Conservation (phyloP, 2,797 vertebrate genomes). For the Decapterus maruadsi region DNA sequence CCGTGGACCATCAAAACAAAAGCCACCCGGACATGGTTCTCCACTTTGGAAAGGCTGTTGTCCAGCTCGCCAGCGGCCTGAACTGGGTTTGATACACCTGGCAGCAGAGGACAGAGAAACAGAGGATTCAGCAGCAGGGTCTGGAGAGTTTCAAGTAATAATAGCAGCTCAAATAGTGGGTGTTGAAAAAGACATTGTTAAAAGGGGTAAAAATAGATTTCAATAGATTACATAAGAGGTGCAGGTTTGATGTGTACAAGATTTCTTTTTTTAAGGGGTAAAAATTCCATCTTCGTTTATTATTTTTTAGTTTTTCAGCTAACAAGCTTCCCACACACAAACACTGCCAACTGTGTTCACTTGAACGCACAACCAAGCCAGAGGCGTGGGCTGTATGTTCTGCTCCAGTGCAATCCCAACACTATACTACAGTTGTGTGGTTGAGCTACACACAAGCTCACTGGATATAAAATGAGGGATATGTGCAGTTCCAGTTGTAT, state of each 20-base stretch:
- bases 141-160: not conserved
- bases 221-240: not conserved
- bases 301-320: not conserved
- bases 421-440: not conserved
- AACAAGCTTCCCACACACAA: slow-evolving; percentile 17
- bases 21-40: slow-evolving; percentile 90
- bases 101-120: not conserved
- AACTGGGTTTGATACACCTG: slow-evolving; percentile 89
- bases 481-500: not conserved
- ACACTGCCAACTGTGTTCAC: slow-evolving; percentile 24
- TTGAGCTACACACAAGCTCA: not conserved
- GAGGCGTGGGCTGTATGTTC: slow-evolving; percentile 19
- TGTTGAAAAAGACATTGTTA: not conserved
- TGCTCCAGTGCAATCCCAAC: not conserved
- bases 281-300: not conserved
- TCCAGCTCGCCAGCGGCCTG: slow-evolving; percentile 87
- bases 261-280: not conserved
- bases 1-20: slow-evolving; percentile 97
- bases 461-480: slow-evolving; percentile 1
- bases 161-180: not conserved
- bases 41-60: slow-evolving; percentile 83
- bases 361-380: slow-evolving; percentile 10
- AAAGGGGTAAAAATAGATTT: not conserved
- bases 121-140: not conserved
- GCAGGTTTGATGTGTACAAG: not conserved